These are phyloP conservation scores for Meiosimyza decipiens DNA, from an alignment of 2,888 invertebrate species.

Conservation along the genomic window DNA sequence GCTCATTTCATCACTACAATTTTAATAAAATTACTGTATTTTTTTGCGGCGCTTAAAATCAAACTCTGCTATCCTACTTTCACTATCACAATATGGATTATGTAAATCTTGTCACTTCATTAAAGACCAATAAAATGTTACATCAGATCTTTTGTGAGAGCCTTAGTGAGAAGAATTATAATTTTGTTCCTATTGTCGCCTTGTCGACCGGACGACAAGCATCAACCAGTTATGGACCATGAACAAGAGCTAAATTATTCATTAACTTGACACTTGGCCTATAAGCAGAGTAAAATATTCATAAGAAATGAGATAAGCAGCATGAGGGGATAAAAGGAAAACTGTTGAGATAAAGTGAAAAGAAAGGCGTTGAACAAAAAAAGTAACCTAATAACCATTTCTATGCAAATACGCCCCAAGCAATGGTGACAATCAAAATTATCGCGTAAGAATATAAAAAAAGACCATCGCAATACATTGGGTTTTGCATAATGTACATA, in stretches of 20 bases:
- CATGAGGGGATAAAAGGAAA: neutral
- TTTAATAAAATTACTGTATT: too few species aligned
- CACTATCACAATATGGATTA: neutral
- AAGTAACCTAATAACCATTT: slow-evolving; percentile 26
- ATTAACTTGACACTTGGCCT: slow-evolving; percentile 23
- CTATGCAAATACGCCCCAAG: slow-evolving; percentile 29
- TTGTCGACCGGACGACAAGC: neutral
- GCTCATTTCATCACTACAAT: too few species aligned
- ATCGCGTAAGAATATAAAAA: neutral
- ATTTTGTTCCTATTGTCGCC: slow-evolving; percentile 16
- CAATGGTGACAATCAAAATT: slow-evolving; percentile 6
- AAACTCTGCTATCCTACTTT: too few species aligned
- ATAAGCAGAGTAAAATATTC: slow-evolving; percentile 32
- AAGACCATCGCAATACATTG: too few species aligned
- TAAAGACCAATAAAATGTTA: neutral
- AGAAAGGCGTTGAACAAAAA: neutral
- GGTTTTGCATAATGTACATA: neutral
- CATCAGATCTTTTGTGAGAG: neutral
- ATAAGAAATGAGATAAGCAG: slow-evolving; percentile 22
- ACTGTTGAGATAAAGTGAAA: neutral
- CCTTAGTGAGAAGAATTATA: slow-evolving; percentile 1
- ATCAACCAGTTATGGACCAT: neutral
- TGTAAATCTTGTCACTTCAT: slow-evolving; percentile 27
- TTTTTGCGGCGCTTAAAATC: too few species aligned
- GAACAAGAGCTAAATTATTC: slow-evolving; percentile 6